phyloP scores from a whole-genome alignment of 1,140 invertebrate genomes.

The Pogonomyrmex californicus region DNA sequence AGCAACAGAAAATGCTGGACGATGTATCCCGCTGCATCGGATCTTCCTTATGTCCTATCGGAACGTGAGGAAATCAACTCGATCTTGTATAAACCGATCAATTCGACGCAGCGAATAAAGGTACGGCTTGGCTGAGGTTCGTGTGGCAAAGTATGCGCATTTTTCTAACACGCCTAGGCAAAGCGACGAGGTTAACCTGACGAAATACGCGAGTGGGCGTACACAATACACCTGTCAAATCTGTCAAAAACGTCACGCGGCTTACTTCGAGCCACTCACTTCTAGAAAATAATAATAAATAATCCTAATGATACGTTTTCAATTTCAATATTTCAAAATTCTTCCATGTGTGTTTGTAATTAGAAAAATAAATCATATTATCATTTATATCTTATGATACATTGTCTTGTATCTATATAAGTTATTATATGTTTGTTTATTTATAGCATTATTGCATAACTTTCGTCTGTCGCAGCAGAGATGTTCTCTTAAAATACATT shows the following conservation, averaged over 20 bases:
- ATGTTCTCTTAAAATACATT: background rate
- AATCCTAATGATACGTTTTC: slow-evolving; percentile 8
- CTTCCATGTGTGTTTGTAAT: too few relatives aligned
- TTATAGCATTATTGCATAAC: background rate
- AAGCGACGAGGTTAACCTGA: background rate
- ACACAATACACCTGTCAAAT: slow-evolving; percentile 44
- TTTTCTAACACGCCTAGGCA: background rate
- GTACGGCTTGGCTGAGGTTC: slow-evolving; percentile 63
- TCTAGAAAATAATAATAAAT: background rate
- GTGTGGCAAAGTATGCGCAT: background rate
- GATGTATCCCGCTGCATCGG: slow-evolving; percentile 73
- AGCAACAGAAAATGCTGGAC: slow-evolving; percentile 30
- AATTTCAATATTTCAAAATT: background rate
- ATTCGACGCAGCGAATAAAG: slow-evolving; percentile 83
- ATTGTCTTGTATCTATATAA: background rate
- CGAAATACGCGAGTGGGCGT: background rate
- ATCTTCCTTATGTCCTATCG: slow-evolving; percentile 81
- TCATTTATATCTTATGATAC: background rate
- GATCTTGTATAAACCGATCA: slow-evolving; percentile 82
- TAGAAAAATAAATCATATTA: background rate
- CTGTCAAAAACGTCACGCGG: background rate
- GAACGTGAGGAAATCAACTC: slow-evolving; percentile 84
- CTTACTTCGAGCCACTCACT: background rate
- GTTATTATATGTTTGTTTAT: background rate
- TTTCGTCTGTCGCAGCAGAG: background rate